A percentile compares a stretch with the other conserved stretches of the same genome.
Conservation (phyloP, 2,113 vertebrate genomes). For the Spheniscus mendiculus region DNA sequence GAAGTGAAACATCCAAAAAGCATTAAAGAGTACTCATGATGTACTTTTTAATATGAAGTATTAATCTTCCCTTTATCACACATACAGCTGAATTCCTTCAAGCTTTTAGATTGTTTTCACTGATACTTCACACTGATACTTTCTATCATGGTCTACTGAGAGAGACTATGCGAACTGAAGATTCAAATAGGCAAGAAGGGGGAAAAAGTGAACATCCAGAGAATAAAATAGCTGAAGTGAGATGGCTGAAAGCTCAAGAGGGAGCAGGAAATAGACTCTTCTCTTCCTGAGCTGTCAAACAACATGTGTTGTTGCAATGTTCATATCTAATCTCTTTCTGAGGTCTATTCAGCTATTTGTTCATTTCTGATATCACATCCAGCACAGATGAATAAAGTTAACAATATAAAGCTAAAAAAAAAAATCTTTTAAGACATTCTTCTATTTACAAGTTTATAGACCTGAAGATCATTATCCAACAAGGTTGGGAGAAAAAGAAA, state of each 20-base stretch:
- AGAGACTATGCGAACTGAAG: background rate
- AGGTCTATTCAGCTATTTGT: background rate
- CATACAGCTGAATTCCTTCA: background rate
- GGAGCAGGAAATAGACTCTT: background rate
- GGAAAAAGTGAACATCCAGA: background rate
- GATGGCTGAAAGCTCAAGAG: background rate
- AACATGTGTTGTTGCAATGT: background rate
- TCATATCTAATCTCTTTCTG: background rate
- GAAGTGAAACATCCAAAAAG: background rate
- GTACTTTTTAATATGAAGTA: background rate
- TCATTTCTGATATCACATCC: background rate
- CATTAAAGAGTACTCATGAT: background rate
- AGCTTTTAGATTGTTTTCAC: background rate
- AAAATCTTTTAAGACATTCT: background rate
- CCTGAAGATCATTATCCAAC: background rate
- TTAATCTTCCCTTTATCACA: background rate
- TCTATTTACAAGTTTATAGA: background rate
- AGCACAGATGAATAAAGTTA: background rate
- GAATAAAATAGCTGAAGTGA: background rate
- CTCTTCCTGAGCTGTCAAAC: background rate
- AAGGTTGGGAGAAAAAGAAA: background rate
- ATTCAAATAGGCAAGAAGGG: background rate
- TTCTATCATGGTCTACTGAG: background rate
- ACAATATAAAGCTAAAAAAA: background rate
- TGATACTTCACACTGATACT: background rate